phyloP scores from a whole-genome alignment of 2,888 invertebrate species.

The Orchesella flavescens region DNA sequence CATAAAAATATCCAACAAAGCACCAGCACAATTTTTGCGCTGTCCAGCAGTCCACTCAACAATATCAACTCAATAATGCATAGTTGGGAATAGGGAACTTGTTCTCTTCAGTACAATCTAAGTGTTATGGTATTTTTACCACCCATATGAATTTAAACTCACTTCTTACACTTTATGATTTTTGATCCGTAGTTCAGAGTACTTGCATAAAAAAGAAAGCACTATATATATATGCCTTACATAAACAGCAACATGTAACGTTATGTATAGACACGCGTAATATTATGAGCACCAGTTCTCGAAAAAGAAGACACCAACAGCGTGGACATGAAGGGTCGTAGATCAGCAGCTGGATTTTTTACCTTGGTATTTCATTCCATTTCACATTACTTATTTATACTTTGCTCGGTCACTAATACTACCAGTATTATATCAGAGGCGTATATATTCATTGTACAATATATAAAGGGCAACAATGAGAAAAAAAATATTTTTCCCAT shows the following conservation, averaged over 20 bases:
- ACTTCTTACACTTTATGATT: not conserved
- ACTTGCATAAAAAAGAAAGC: not conserved
- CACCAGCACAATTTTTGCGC: conserved; percentile 56
- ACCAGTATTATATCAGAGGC: conserved; percentile 27
- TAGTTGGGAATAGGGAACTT: conserved; percentile 8
- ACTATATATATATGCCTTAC: not conserved
- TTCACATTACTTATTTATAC: conserved; percentile 59
- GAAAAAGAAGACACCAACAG: conserved; percentile 3
- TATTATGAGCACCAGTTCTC: not conserved
- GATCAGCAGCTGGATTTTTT: conserved; percentile 58
- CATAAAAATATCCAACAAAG: conserved; percentile 57
- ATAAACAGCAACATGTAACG: not conserved
- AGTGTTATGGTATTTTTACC: conserved; percentile 56
- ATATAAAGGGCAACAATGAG: conserved; percentile 15
- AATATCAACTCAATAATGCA: conserved; percentile 34
- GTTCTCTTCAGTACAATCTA: conserved; percentile 31
- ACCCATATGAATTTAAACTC: conserved; percentile 55
- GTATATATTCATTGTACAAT: conserved; percentile 10
- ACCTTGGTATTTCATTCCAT: conserved; percentile 46
- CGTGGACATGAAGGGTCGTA: conserved; percentile 52
- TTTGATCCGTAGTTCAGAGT: not conserved
- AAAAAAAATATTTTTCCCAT: conserved; percentile 7
- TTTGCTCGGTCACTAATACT: conserved; percentile 56
- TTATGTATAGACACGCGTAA: not conserved
- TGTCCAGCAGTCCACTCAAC: conserved; percentile 53